Conservation (phyloP, 2,797 vertebrate species). For the Enoplosus armatus region DNA sequence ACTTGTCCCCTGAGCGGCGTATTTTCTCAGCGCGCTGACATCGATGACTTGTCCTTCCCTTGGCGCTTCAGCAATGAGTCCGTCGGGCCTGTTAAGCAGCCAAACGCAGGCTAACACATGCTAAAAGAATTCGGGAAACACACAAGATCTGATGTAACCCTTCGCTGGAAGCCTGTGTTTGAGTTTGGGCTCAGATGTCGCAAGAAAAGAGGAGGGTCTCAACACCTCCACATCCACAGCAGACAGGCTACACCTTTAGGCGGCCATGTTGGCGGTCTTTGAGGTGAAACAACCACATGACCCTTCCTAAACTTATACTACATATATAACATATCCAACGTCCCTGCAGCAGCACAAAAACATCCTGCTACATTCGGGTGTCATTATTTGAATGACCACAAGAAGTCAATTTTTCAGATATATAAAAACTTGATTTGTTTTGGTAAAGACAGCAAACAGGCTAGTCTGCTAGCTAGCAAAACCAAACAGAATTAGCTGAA, state of each 20-base stretch:
- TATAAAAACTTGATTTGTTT: no score
- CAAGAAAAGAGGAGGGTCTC: not conserved
- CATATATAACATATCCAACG: no score
- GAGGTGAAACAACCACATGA: not conserved
- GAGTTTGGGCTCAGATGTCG: constrained; percentile 1
- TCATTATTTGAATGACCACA: no score
- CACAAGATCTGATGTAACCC: constrained; percentile 27
- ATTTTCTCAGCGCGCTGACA: constrained; percentile 26
- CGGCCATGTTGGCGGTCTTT: no score
- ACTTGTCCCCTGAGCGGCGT: not conserved
- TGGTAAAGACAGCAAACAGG: no score
- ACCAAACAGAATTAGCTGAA: no score
- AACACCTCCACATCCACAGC: not conserved
- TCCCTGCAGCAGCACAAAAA: not conserved
- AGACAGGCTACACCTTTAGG: no score
- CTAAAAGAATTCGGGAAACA: constrained; percentile 29
- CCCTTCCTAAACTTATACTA: not conserved
- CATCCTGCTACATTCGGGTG: no score
- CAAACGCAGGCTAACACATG: constrained; percentile 40
- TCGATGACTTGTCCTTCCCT: constrained; percentile 20
- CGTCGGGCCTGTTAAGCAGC: not conserved
- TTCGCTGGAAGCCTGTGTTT: not conserved
- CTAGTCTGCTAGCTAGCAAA: no score
- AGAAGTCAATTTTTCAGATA: no score
- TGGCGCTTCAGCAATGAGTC: constrained; percentile 16